Conservation (phyloP, 2,113 vertebrate genomes). For the Marmota flaviventris region DNA sequence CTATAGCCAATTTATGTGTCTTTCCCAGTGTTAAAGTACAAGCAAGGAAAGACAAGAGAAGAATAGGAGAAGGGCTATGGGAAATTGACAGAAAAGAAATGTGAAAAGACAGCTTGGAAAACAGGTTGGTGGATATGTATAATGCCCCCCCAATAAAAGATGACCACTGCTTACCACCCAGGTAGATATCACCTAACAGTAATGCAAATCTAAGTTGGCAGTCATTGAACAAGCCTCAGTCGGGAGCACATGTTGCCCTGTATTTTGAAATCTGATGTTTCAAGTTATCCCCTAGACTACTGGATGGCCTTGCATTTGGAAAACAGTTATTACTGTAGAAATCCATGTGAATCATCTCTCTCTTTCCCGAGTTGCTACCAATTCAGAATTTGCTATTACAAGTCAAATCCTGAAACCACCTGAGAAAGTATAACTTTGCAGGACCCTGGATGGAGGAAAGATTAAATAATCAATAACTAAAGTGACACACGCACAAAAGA, state of each 20-base stretch:
- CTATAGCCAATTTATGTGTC: not conserved
- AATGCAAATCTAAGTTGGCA: not conserved
- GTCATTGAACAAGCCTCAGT: not conserved
- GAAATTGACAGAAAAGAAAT: not conserved
- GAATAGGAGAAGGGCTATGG: not conserved
- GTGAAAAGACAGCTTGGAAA: not conserved
- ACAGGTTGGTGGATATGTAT: not conserved
- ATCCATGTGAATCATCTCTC: not conserved
- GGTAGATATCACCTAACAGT: not conserved
- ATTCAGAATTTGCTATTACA: conserved; percentile 47
- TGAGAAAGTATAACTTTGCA: conserved; percentile 18
- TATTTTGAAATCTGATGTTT: not conserved
- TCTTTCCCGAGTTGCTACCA: conserved; percentile 38
- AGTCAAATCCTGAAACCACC: conserved; percentile 60
- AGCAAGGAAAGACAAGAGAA: conserved; percentile 14
- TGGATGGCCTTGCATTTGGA: not conserved
- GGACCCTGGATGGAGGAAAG: conserved; percentile 22
- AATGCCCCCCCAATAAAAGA: not conserved
- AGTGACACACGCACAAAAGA: conserved; percentile 60
- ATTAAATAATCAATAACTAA: conserved; percentile 75
- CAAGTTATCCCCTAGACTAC: not conserved
- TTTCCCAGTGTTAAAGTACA: conserved; percentile 53
- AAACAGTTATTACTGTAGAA: conserved; percentile 46
- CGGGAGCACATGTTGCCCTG: not conserved
- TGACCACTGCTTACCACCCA: not conserved